These are phyloP conservation scores for Drymodes brunneopygia DNA, from an alignment of 2,113 vertebrate species.

Conservation along the genomic window DNA sequence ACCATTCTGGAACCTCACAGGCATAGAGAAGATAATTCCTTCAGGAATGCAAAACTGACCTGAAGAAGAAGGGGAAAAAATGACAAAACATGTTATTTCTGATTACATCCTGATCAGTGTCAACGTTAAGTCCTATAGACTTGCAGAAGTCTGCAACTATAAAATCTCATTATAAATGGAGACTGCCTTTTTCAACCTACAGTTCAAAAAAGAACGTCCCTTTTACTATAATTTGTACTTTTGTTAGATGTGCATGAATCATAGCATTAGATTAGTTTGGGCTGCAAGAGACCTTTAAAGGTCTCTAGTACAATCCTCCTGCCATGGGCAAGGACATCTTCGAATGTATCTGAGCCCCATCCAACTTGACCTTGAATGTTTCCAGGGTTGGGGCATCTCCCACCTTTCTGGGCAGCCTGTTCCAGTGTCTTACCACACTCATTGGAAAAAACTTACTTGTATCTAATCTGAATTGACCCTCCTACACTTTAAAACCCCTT, in stretches of 20 bases:
- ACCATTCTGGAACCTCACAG: slow-evolving; percentile 79
- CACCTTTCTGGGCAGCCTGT: not conserved
- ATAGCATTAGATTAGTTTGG: not conserved
- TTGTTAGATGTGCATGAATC: not conserved
- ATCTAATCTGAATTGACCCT: not conserved
- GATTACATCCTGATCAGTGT: not conserved
- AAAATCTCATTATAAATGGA: not conserved
- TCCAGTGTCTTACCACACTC: not conserved
- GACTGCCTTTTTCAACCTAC: not conserved
- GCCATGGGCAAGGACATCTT: not conserved
- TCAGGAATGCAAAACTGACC: slow-evolving; percentile 79
- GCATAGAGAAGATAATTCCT: slow-evolving; percentile 85
- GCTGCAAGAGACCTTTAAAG: not conserved
- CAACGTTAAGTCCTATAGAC: not conserved
- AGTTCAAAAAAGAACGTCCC: not conserved
- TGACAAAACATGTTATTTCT: not conserved
- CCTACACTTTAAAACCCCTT: not conserved
- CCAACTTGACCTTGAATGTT: not conserved
- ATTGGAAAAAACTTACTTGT: not conserved
- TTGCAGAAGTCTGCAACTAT: not conserved
- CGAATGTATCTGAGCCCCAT: not conserved
- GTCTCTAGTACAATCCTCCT: not conserved
- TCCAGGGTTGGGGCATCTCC: not conserved
- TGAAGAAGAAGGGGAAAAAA: slow-evolving; percentile 19
- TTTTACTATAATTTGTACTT: not conserved